phyloP scores from a whole-genome alignment of 2,888 invertebrate genomes.

The Bhutanitis thaidina region DNA sequence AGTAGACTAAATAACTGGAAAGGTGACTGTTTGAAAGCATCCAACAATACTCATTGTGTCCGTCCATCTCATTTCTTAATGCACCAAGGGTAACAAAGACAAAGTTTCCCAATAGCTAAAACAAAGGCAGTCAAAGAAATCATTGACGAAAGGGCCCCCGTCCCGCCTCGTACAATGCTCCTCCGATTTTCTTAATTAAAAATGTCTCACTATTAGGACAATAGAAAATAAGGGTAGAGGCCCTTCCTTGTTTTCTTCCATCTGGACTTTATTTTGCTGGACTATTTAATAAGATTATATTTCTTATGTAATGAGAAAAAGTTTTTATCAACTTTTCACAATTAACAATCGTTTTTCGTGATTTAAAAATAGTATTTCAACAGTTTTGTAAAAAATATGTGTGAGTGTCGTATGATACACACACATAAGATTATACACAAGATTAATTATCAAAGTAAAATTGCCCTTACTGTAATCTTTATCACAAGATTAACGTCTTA shows the following conservation, averaged over 20 bases:
- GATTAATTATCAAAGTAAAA: too few relatives aligned
- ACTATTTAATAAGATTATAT: too few relatives aligned
- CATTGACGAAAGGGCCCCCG: slow-evolving; percentile 40
- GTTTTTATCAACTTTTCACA: too few relatives aligned
- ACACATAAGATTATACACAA: too few relatives aligned
- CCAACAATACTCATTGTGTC: slow-evolving; percentile 14
- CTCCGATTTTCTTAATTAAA: slow-evolving; percentile 75
- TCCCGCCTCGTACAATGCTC: slow-evolving; percentile 41
- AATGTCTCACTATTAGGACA: slow-evolving; percentile 65
- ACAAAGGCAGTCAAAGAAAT: slow-evolving; percentile 58
- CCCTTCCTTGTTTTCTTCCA: neutral
- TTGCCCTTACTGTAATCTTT: too few relatives aligned
- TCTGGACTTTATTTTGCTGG: too few relatives aligned
- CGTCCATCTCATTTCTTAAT: slow-evolving; percentile 49
- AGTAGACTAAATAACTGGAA: neutral
- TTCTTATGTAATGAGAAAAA: too few relatives aligned
- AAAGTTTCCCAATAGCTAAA: slow-evolving; percentile 41
- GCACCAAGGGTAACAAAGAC: slow-evolving; percentile 41
- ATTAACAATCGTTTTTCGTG: too few relatives aligned
- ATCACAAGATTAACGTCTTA: too few relatives aligned
- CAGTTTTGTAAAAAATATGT: too few relatives aligned
- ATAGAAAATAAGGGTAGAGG: slow-evolving; percentile 28
- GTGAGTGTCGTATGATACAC: too few relatives aligned
- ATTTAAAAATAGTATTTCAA: too few relatives aligned
- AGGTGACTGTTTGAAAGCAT: slow-evolving; percentile 9